Evolutionary conservation across 2,797 vertebrate genomes (phyloP), one percentile per base, ranked within the genome.

Genomic region (Myripristis jacobus): DNA sequence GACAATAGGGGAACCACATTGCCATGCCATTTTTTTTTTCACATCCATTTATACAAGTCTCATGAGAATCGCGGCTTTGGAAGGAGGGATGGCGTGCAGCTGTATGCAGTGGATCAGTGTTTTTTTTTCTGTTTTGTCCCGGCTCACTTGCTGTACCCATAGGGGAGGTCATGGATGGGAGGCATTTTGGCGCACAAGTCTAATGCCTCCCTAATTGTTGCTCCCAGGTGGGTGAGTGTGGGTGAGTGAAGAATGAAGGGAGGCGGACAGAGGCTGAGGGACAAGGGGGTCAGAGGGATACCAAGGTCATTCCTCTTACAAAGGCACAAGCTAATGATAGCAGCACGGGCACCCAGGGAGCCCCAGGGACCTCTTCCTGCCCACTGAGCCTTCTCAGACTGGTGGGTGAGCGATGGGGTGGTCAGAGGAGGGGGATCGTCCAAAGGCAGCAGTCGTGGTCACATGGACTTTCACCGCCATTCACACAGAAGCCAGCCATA

Each of bases 121-220:
- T 60, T 76, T 82, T 65, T 75, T 53, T 44, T 41, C 59, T 0
- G 2, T 70, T 77, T 66, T 77, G 48, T 67, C 53, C 52, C 36
- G 53, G 29, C 61, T 73, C 22, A 3, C 54, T n/a, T 0, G 13
- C 50, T 54, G 61, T 82, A 57, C 75, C 85, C 68, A 63, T 43
- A 48, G 76, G 81, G 74, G 59, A 89, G 87, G 88, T 90, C 87
- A 77, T 34, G 25, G 41, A 75, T 48, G 72, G 72, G 77, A 80
- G 76, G 68, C 55, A 62, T 73, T 75, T 75, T 80, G 77, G 77
- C 79, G 70, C 84, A 73, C 78, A 61, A 77, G 57, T 68, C 74
- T 88, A 86, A 88, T 87, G 65, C 66, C 73, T 88, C 81, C 73
- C 81, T 92, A 92, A 93, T 93, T 91, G 89, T 81, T 6, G 71